These are phyloP conservation scores for Xanthorhoe spadicearia DNA, from an alignment of 2,888 invertebrate species.

Conservation along the genomic window DNA sequence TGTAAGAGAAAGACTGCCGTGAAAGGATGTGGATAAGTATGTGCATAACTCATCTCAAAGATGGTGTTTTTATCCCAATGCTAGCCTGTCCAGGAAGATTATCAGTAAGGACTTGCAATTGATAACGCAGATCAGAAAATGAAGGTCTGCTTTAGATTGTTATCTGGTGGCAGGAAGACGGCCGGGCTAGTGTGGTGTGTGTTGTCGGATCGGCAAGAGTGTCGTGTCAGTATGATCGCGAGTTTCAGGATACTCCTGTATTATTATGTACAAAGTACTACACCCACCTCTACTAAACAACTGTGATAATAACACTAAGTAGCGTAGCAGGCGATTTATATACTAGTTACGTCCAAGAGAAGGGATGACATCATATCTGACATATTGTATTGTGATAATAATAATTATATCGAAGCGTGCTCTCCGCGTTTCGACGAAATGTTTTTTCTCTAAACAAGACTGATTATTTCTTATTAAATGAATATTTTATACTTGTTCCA, in stretches of 20 bases:
- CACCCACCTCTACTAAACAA: slow-evolving; percentile 86
- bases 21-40: slow-evolving; percentile 73
- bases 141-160: slow-evolving; percentile 31
- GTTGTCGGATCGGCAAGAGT: slow-evolving; percentile 66
- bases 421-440: slow-evolving; percentile 74
- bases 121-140: slow-evolving; percentile 47
- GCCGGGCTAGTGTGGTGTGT: slow-evolving; percentile 64
- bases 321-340: slow-evolving; percentile 85
- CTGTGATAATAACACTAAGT: slow-evolving; percentile 86
- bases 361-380: slow-evolving; percentile 86
- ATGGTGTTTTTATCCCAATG: slow-evolving; percentile 71
- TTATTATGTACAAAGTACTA: slow-evolving; percentile 84
- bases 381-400: slow-evolving; percentile 84
- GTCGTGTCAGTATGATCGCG: slow-evolving; percentile 71
- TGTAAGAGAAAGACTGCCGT: slow-evolving; percentile 81
- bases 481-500: slow-evolving; percentile 84
- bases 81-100: slow-evolving; percentile 64
- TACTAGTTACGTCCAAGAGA: slow-evolving; percentile 84
- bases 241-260: slow-evolving; percentile 79
- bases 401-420: slow-evolving; percentile 69
- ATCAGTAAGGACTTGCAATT: slow-evolving; percentile 57
- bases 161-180: slow-evolving; percentile 53
- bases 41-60: slow-evolving; percentile 77
- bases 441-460: slow-evolving; percentile 86
- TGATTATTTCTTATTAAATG: slow-evolving; percentile 85